These are phyloP conservation scores for Marmota flaviventris DNA, from an alignment of 2,113 vertebrate genomes.

Conservation along the genomic window DNA sequence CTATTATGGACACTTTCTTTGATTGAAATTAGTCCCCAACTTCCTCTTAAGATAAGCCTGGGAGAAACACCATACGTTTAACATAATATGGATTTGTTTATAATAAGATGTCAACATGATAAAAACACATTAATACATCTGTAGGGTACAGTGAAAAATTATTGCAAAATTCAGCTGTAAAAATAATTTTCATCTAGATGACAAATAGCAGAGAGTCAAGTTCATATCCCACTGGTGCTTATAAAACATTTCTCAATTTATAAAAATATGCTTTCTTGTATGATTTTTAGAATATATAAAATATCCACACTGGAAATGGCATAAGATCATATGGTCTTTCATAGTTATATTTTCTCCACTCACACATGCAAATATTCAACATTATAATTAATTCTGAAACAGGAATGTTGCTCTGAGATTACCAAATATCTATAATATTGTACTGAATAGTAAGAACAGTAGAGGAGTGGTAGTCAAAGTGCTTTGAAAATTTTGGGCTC, in stretches of 20 bases:
- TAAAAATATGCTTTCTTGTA: slow-evolving; percentile 42
- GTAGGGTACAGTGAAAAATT: slow-evolving; percentile 68
- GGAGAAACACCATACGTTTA: slow-evolving; percentile 34
- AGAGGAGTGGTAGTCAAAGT: not conserved
- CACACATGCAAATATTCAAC: not conserved
- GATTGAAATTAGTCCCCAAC: slow-evolving; percentile 3
- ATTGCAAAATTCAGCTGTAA: slow-evolving; percentile 82
- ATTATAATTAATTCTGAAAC: slow-evolving; percentile 1
- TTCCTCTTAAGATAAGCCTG: slow-evolving; percentile 70
- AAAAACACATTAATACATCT: slow-evolving; percentile 82
- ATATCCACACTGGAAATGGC: not conserved
- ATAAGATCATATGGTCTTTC: slow-evolving; percentile 35
- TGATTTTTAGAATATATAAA: slow-evolving; percentile 51
- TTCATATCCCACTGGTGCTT: not conserved
- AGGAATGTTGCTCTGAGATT: not conserved
- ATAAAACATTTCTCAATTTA: slow-evolving; percentile 69
- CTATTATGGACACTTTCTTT: not conserved
- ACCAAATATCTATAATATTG: not conserved
- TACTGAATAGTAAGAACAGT: not conserved
- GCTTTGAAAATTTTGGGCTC: not conserved
- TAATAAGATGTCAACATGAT: slow-evolving; percentile 70
- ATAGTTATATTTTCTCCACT: not conserved
- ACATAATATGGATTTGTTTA: slow-evolving; percentile 68
- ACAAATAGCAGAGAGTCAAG: slow-evolving; percentile 54
- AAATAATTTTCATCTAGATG: slow-evolving; percentile 72